A percentile compares a stretch with the other conserved stretches of the same genome.
Conservation (phyloP, 2,113 vertebrate species). For the Accipiter cooperii region DNA sequence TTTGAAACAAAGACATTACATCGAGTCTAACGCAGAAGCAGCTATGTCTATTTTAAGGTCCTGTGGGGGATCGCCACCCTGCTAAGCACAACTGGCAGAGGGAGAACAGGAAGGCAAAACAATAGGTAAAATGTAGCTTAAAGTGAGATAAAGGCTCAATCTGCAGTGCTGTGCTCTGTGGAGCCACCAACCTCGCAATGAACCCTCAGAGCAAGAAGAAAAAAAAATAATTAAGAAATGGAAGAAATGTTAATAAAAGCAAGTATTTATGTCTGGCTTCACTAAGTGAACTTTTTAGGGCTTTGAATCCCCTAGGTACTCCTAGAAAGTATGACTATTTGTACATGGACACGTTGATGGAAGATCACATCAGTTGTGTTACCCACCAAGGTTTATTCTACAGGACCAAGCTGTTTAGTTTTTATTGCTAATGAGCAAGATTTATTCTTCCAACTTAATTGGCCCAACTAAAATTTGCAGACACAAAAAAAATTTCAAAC, state of each 20-base stretch:
- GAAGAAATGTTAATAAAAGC: not conserved
- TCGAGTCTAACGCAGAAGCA: not conserved
- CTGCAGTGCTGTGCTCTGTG: not conserved
- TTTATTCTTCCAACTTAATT: not conserved
- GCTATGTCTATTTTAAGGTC: not conserved
- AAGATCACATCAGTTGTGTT: not conserved
- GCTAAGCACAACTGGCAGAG: not conserved
- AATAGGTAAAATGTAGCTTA: not conserved
- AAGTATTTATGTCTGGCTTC: not conserved
- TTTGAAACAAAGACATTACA: not conserved
- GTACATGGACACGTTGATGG: not conserved
- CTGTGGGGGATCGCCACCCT: not conserved
- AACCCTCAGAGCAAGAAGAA: not conserved
- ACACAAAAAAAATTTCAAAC: not conserved
- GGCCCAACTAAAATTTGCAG: not conserved
- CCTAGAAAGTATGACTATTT: not conserved
- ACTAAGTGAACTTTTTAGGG: not conserved
- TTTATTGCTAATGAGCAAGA: not conserved
- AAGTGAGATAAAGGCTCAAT: not conserved
- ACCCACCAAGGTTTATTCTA: not conserved
- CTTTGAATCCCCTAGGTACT: not conserved
- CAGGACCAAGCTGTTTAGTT: not conserved
- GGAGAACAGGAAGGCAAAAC: not conserved
- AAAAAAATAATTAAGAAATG: not conserved
- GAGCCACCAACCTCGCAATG: not conserved